A percentile compares a stretch with the other conserved stretches of the same genome.
Evolutionary conservation across 2,888 invertebrate species (phyloP).

Genomic region (Opisthograptis luteolata): DNA sequence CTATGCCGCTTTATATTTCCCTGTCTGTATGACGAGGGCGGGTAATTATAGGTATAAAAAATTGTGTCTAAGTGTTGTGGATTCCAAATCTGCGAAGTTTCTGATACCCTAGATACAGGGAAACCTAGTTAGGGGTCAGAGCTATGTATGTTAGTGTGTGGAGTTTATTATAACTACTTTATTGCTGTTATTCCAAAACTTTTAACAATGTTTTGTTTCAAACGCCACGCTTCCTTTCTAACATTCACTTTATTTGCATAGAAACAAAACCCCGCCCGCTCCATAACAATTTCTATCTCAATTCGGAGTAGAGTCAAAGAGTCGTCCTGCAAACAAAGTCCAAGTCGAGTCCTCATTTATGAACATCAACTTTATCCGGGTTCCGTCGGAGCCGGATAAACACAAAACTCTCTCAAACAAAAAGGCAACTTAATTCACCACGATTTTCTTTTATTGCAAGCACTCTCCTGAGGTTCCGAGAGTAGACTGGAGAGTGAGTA

Average conservation of each 20-base stretch:
- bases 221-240: background rate
- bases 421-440: slow-evolving; percentile 27
- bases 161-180: too few species aligned
- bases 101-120: too few species aligned
- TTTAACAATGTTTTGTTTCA: too few species aligned
- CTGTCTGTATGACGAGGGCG: too few species aligned
- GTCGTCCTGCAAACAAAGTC: slow-evolving; percentile 19
- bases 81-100: too few species aligned
- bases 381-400: slow-evolving; percentile 17
- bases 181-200: too few species aligned
- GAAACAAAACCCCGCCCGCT: slow-evolving; percentile 20
- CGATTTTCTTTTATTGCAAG: slow-evolving; percentile 32
- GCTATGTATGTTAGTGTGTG: too few species aligned
- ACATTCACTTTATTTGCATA: slow-evolving; percentile 8
- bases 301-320: slow-evolving; percentile 14
- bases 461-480: slow-evolving; percentile 19
- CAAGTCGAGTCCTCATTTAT: slow-evolving; percentile 21
- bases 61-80: too few species aligned
- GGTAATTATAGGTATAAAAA: too few species aligned
- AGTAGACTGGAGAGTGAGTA: slow-evolving; percentile 1
- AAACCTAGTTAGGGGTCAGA: too few species aligned
- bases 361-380: slow-evolving; percentile 23
- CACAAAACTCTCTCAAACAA: slow-evolving; percentile 29
- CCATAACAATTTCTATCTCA: slow-evolving; percentile 10
- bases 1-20: too few species aligned